phyloP scores from a whole-genome alignment of 2,888 invertebrate genomes.

The Torymus aiolomorphi region DNA sequence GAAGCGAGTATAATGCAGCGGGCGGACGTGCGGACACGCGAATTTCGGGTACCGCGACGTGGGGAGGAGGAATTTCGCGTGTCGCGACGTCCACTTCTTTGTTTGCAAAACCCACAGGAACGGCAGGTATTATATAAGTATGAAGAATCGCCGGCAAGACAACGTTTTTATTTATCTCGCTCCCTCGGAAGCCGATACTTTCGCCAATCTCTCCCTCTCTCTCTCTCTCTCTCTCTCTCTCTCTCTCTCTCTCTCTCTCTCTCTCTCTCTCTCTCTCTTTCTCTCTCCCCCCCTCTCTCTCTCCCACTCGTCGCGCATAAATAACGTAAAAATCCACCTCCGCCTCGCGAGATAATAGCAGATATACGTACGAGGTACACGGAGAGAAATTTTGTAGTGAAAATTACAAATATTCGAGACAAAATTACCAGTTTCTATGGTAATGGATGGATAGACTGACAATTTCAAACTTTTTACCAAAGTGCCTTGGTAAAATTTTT shows the following conservation, averaged over 20 bases:
- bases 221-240: constrained; percentile 46
- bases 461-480: too few species aligned
- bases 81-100: constrained; percentile 27
- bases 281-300: constrained; percentile 46
- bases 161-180: constrained; percentile 4
- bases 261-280: constrained; percentile 47
- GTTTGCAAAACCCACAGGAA: constrained; percentile 11
- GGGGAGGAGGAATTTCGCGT: too few species aligned
- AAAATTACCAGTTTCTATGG: too few species aligned
- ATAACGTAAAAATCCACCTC: constrained; percentile 44
- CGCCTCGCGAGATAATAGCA: constrained; percentile 19
- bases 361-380: not conserved
- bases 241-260: constrained; percentile 50
- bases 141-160: constrained; percentile 17
- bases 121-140: constrained; percentile 26
- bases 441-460: too few species aligned
- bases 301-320: constrained; percentile 45
- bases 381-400: too few species aligned
- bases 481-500: too few species aligned
- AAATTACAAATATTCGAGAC: too few species aligned
- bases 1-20: constrained; percentile 54
- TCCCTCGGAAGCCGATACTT: constrained; percentile 46
- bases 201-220: constrained; percentile 47
- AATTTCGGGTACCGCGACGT: not conserved
- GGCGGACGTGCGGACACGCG: not conserved